Conservation (phyloP, 2,113 vertebrate genomes). For the Neotoma lepida region DNA sequence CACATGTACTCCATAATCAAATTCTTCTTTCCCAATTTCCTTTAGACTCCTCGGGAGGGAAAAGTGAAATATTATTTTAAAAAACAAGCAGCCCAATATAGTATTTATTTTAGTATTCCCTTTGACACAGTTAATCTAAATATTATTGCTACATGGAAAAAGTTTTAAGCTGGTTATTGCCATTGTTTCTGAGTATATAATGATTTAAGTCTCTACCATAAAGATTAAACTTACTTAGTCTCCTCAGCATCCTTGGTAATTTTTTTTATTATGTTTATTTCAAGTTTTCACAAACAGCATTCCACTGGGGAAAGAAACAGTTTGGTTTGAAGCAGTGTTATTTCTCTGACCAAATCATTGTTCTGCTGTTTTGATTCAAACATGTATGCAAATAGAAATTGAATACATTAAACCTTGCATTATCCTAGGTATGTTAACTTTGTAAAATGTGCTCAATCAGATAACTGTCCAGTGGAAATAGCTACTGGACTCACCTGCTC, state of each 20-base stretch:
- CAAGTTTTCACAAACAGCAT: constrained; percentile 18
- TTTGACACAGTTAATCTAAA: constrained; percentile 48
- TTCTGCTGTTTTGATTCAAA: constrained; percentile 65
- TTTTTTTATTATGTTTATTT: constrained; percentile 38
- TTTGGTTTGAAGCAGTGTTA: constrained; percentile 23
- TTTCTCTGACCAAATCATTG: constrained; percentile 30
- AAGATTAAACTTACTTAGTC: neutral
- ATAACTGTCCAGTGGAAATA: constrained; percentile 60
- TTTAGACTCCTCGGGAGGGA: constrained; percentile 3
- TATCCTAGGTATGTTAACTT: constrained; percentile 54
- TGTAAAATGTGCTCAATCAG: constrained; percentile 49
- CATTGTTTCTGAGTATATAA: constrained; percentile 22
- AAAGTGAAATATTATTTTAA: constrained; percentile 25
- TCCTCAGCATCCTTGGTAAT: constrained; percentile 28
- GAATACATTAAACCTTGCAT: constrained; percentile 54
- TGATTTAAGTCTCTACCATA: neutral
- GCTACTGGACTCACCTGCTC: constrained; percentile 78
- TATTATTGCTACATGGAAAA: neutral
- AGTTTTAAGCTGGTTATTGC: neutral
- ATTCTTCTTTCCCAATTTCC: constrained; percentile 39
- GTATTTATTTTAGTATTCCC: constrained; percentile 48
- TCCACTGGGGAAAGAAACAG: neutral
- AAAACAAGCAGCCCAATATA: neutral
- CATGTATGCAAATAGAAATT: constrained; percentile 55
- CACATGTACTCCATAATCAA: constrained; percentile 15